phyloP scores from a whole-genome alignment of 2,797 vertebrate genomes.

The Characodon lateralis region DNA sequence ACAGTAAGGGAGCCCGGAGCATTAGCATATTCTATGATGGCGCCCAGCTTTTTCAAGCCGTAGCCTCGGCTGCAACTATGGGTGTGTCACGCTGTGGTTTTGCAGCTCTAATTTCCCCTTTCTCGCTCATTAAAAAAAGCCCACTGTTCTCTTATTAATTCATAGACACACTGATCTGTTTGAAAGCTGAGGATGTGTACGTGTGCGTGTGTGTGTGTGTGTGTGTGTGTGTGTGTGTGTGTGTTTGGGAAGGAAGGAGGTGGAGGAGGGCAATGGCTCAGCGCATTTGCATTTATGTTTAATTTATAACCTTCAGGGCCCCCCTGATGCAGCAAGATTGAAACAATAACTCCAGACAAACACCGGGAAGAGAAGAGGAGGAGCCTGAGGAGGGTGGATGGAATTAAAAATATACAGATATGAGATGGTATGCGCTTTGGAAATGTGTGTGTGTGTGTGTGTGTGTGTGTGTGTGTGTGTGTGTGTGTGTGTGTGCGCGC shows the following conservation, averaged over 20 bases:
- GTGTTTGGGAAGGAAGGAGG: conserved; percentile 49
- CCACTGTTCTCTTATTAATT: conserved; percentile 85
- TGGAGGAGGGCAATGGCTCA: conserved; percentile 82
- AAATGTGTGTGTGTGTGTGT: conserved; percentile 42
- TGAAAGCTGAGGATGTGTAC: conserved; percentile 76
- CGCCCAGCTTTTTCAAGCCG: conserved; percentile 73
- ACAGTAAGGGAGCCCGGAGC: conserved; percentile 72
- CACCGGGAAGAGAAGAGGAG: conserved; percentile 74
- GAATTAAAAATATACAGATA: conserved; percentile 79
- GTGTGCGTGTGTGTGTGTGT: conserved; percentile 31
- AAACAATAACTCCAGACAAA: conserved; percentile 84
- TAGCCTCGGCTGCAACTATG: conserved; percentile 77
- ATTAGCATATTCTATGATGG: conserved; percentile 83
- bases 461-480: background rate
- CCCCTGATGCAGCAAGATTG: conserved; percentile 86
- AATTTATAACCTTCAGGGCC: conserved; percentile 87
- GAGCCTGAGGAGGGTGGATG: conserved; percentile 71
- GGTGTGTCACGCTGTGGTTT: conserved; percentile 75
- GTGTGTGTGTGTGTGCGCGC: background rate
- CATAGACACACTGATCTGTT: conserved; percentile 83
- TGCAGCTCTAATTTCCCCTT: conserved; percentile 80
- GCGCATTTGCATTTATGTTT: conserved; percentile 88
- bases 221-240: conserved; percentile 14
- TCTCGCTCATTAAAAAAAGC: conserved; percentile 82
- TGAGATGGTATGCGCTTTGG: conserved; percentile 68